Evolutionary conservation across 2,888 invertebrate species (phyloP).

Genomic region (Cenopis cana): DNA sequence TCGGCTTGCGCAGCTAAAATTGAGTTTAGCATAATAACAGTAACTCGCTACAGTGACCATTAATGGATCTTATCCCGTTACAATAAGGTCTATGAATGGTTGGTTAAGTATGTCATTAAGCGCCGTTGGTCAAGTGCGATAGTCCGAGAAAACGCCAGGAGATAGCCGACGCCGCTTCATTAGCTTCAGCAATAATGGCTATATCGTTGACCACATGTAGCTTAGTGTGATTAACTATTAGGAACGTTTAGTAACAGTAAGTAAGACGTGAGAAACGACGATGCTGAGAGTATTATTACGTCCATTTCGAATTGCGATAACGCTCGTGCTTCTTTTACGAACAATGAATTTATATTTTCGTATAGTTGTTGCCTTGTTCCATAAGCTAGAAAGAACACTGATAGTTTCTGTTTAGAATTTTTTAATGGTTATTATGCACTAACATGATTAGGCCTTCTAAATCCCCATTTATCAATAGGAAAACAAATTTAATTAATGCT

Average conservation of each 20-base stretch:
- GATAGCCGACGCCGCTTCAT: constrained; percentile 35
- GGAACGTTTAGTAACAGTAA: too few relatives aligned
- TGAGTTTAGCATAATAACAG: constrained; percentile 20
- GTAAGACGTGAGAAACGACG: too few relatives aligned
- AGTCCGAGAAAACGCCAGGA: constrained; percentile 40
- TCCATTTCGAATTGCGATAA: too few relatives aligned
- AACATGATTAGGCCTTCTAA: too few relatives aligned
- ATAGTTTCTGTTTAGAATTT: not conserved
- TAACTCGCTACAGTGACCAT: not conserved
- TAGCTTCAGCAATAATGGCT: constrained; percentile 36
- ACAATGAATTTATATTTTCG: too few relatives aligned
- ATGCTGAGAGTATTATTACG: too few relatives aligned
- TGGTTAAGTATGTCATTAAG: constrained; percentile 22
- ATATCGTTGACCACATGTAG: constrained; percentile 20
- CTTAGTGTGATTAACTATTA: constrained; percentile 29
- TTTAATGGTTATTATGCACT: too few relatives aligned
- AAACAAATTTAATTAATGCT: too few relatives aligned
- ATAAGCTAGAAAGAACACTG: too few relatives aligned
- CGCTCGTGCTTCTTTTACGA: too few relatives aligned
- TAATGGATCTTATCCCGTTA: not conserved
- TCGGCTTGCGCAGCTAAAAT: constrained; percentile 23
- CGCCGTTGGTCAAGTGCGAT: constrained; percentile 38
- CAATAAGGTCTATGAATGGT: not conserved
- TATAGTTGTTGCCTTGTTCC: too few relatives aligned
- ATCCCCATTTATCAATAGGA: too few relatives aligned